These are phyloP conservation scores for Naso thynnoides DNA, from an alignment of 2,797 vertebrate species.

Conservation along the genomic window DNA sequence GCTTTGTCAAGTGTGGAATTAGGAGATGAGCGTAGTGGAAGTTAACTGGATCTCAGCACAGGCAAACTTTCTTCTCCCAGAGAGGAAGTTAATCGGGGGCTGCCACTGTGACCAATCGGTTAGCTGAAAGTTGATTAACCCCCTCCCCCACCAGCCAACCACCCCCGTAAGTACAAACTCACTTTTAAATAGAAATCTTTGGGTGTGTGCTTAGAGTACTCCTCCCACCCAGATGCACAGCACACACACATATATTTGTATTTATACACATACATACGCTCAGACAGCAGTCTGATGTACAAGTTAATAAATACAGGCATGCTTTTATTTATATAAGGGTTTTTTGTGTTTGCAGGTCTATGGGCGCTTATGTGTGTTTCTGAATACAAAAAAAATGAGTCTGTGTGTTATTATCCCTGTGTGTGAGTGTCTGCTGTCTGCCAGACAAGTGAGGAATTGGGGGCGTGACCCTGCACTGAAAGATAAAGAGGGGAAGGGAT, in stretches of 20 bases:
- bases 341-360: constrained; percentile 28
- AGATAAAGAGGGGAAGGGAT: constrained; percentile 61
- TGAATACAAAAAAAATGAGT: constrained; percentile 24
- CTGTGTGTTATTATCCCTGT: constrained; percentile 27
- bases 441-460: constrained; percentile 67
- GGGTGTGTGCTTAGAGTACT: constrained; percentile 14
- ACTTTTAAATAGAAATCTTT: constrained; percentile 37
- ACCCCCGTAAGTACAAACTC: constrained; percentile 20
- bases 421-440: constrained; percentile 18
- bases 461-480: constrained; percentile 70
- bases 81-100: constrained; percentile 57
- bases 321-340: constrained; percentile 1
- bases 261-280: not conserved
- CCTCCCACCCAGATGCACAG: not conserved
- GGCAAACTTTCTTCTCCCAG: constrained; percentile 25
- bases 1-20: constrained; percentile 36
- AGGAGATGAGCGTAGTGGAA: constrained; percentile 30
- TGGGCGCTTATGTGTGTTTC: constrained; percentile 4
- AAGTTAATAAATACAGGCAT: not conserved
- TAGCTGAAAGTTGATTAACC: constrained; percentile 67
- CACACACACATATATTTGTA: not conserved
- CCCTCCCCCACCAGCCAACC: constrained; percentile 38
- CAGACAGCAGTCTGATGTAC: not conserved
- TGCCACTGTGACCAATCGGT: constrained; percentile 64
- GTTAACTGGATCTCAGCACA: constrained; percentile 34